Percentiles rank a stretch among this genome's conserved stretches.
These are phyloP conservation scores for Meloe dianella DNA, from an alignment of 2,888 invertebrate genomes.

Conservation along the genomic window DNA sequence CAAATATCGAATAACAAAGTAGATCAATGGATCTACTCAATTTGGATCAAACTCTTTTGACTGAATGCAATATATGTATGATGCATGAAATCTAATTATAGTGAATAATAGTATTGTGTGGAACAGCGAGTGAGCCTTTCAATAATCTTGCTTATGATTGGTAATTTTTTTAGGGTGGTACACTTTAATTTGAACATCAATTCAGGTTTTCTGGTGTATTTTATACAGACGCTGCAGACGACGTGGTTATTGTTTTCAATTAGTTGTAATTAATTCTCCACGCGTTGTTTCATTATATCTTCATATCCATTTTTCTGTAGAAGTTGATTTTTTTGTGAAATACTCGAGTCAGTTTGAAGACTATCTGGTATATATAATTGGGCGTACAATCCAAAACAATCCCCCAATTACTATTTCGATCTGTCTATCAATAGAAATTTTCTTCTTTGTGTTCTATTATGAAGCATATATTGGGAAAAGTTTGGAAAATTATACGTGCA, in stretches of 20 bases:
- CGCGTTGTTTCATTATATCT: no score
- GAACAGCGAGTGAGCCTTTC: constrained; percentile 19
- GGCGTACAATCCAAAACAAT: background rate
- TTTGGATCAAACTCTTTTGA: constrained; percentile 38
- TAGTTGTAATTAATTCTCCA: background rate
- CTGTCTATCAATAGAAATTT: background rate
- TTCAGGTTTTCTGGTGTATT: constrained; percentile 18
- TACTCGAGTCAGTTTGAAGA: background rate
- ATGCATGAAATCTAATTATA: constrained; percentile 41
- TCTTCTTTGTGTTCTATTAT: no score
- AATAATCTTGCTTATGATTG: constrained; percentile 27
- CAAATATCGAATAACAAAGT: no score
- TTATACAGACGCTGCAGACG: background rate
- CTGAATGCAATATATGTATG: constrained; percentile 35
- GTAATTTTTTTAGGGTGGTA: background rate
- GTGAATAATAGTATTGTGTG: constrained; percentile 40
- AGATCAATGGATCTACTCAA: constrained; percentile 39
- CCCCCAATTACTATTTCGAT: background rate
- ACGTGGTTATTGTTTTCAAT: background rate
- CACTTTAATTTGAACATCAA: constrained; percentile 35
- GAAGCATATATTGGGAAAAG: background rate
- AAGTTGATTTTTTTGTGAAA: background rate
- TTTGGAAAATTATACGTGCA: no score
- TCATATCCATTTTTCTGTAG: no score
- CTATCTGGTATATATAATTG: background rate